Evolutionary conservation across 1,140 invertebrate genomes (phyloP).

Genomic region (Diploscapter pachys): DNA sequence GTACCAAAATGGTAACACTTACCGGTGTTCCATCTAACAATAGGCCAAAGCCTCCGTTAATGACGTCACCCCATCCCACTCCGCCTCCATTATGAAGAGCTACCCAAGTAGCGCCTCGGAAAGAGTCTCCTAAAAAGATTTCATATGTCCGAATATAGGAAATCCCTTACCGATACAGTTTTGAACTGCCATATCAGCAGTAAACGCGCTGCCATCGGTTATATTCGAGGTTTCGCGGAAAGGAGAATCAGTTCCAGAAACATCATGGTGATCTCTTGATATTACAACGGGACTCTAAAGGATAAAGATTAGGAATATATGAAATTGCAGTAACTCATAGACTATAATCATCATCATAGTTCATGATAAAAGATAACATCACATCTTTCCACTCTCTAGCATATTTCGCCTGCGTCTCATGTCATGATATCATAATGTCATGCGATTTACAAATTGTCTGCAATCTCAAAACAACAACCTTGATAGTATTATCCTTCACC

Average conservation of each 20-base stretch:
- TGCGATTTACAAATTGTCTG: too few species aligned
- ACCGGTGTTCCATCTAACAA: conserved; percentile 68
- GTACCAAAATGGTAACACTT: conserved; percentile 20
- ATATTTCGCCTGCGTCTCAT: too few species aligned
- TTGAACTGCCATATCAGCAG: conserved; percentile 72
- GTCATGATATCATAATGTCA: too few species aligned
- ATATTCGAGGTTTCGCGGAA: conserved; percentile 70
- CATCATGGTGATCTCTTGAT: conserved; percentile 71
- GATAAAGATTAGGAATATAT: conserved; percentile 1
- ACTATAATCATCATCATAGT: too few species aligned
- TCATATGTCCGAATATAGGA: not conserved
- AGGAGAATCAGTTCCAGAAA: conserved; percentile 66
- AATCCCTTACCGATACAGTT: conserved; percentile 69
- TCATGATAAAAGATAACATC: not conserved
- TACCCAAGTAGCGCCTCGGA: conserved; percentile 72
- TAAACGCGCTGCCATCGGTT: conserved; percentile 69
- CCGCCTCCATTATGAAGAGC: conserved; percentile 72
- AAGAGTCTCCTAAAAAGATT: conserved; percentile 41
- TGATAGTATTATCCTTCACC: not conserved
- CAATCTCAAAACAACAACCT: too few species aligned
- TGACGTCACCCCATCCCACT: conserved; percentile 72
- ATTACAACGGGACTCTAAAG: conserved; percentile 67
- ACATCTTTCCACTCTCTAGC: not conserved
- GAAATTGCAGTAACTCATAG: too few species aligned
- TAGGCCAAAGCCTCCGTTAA: conserved; percentile 72